Evolutionary conservation across 2,888 invertebrate species (phyloP).

Genomic region (Cephus nigrinus): DNA sequence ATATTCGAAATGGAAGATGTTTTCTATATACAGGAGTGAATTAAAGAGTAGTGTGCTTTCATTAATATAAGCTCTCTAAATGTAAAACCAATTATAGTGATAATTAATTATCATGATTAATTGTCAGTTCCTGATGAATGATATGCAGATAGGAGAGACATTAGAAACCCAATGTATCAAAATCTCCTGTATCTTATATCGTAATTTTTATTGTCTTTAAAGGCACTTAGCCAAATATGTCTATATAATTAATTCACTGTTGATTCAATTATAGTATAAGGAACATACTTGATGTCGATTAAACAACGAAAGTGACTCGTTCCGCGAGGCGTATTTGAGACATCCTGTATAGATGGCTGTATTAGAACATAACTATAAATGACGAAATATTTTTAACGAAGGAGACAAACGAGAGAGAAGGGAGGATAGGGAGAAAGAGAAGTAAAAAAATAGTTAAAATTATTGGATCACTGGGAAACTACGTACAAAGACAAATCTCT

Average conservation of each 20-base stretch:
- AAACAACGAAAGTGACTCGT: slow-evolving; percentile 1
- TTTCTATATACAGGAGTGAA: neutral
- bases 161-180: neutral
- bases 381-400: slow-evolving; percentile 6
- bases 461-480: neutral
- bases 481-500: slow-evolving; percentile 7
- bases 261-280: neutral
- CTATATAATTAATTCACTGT: neutral
- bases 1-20: neutral
- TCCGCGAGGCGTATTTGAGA: neutral
- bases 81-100: neutral
- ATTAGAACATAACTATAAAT: neutral
- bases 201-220: neutral
- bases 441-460: neutral
- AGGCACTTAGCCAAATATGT: neutral
- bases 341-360: neutral
- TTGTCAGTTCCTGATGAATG: neutral
- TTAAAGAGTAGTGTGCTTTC: neutral
- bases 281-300: neutral
- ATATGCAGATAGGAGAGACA: neutral
- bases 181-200: neutral
- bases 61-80: neutral
- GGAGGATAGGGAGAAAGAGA: neutral
- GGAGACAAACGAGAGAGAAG: neutral
- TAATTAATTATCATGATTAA: neutral